Conservation (phyloP, 2,888 invertebrate species). For the Lochmaea capreae region DNA sequence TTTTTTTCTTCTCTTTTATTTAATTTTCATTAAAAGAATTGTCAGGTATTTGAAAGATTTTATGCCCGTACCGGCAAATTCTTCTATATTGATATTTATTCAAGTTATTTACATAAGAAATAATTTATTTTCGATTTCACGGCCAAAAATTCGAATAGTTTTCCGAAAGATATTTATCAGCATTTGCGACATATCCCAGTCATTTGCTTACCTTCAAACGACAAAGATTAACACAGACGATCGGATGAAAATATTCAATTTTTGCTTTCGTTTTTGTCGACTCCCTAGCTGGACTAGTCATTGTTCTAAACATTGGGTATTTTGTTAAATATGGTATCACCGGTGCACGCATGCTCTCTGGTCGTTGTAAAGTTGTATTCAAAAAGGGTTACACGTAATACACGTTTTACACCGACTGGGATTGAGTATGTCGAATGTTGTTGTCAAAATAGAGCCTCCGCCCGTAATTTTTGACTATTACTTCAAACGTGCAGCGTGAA, state of each 20-base stretch:
- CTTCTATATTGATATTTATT: conserved; percentile 6
- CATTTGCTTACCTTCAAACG: neutral
- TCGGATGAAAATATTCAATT: conserved; percentile 45
- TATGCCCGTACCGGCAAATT: conserved; percentile 17
- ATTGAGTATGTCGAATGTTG: too few species aligned
- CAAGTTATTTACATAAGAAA: conserved; percentile 11
- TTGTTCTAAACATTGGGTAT: too few species aligned
- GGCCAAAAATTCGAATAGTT: neutral
- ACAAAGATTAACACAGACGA: conserved; percentile 39
- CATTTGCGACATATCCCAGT: neutral
- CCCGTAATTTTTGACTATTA: too few species aligned
- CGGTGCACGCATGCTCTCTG: too few species aligned
- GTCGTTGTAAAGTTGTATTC: too few species aligned
- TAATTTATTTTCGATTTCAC: conserved; percentile 4
- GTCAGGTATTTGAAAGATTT: conserved; percentile 12
- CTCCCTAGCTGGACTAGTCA: too few species aligned
- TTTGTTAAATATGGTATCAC: too few species aligned
- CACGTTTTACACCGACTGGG: too few species aligned
- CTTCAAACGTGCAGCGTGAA: too few species aligned
- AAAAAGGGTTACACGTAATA: too few species aligned
- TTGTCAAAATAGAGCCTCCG: too few species aligned
- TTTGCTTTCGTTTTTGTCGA: neutral
- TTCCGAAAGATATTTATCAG: neutral
- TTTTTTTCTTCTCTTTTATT: conserved; percentile 34
- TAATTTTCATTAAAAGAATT: conserved; percentile 8